Evolutionary conservation across 2,888 invertebrate species (phyloP).

Genomic region (Anodontia alba): DNA sequence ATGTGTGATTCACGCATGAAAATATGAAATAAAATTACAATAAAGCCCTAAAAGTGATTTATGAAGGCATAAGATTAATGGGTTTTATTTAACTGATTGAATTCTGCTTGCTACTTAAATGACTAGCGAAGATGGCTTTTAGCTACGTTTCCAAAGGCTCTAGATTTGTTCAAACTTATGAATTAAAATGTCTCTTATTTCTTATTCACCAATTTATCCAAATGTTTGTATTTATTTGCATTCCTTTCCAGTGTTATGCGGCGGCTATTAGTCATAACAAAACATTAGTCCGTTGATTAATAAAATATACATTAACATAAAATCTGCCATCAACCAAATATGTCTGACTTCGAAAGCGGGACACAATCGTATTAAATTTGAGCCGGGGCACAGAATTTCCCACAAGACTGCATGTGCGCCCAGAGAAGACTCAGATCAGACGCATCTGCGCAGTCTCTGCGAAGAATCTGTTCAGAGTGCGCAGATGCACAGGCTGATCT

Average conservation of each 20-base stretch:
- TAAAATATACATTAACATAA: too few relatives aligned
- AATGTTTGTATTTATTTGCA: conserved; percentile 13
- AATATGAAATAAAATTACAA: conserved; percentile 6
- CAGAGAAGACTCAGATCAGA: too few relatives aligned
- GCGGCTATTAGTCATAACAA: not conserved
- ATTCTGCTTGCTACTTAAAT: conserved; percentile 10
- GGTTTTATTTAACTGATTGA: conserved; percentile 5
- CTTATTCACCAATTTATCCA: conserved; percentile 17
- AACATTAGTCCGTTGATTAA: not conserved
- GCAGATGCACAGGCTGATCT: too few relatives aligned
- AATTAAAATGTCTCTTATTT: not conserved
- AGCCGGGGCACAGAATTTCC: too few relatives aligned
- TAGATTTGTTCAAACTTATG: not conserved
- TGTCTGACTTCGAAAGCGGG: too few relatives aligned
- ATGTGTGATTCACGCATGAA: not conserved
- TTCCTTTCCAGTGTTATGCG: not conserved
- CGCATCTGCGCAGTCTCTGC: too few relatives aligned
- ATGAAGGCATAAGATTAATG: conserved; percentile 8
- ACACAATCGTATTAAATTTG: too few relatives aligned
- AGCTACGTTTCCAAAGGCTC: not conserved
- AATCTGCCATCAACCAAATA: too few relatives aligned
- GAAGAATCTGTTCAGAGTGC: too few relatives aligned
- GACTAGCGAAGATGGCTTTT: not conserved
- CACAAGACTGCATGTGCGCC: too few relatives aligned
- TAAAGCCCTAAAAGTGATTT: not conserved